Conservation (phyloP, 1,140 invertebrate species). For the Panulirus ornatus region DNA sequence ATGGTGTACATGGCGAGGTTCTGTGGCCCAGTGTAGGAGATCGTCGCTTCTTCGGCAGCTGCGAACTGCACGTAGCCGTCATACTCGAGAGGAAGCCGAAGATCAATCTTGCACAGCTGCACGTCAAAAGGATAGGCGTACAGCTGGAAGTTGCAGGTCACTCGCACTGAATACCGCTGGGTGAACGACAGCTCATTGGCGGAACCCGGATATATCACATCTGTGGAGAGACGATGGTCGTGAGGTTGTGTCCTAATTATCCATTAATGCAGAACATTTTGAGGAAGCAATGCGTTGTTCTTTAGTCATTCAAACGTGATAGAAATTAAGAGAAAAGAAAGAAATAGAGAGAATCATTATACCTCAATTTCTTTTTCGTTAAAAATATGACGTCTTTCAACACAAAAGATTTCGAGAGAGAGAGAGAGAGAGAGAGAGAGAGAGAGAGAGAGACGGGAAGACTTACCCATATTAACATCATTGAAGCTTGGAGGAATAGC, state of each 20-base stretch:
- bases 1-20: slow-evolving; percentile 43
- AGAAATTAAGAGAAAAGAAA: too few relatives aligned
- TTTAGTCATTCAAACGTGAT: too few relatives aligned
- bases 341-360: too few relatives aligned
- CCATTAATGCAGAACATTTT: too few relatives aligned
- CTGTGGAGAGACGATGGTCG: slow-evolving; percentile 4
- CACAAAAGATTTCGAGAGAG: too few relatives aligned
- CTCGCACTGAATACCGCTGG: slow-evolving; percentile 10
- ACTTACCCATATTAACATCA: slow-evolving; percentile 47
- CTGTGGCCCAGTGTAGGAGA: slow-evolving; percentile 43
- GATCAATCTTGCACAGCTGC: slow-evolving; percentile 33
- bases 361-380: too few relatives aligned
- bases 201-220: slow-evolving; percentile 19
- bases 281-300: too few relatives aligned
- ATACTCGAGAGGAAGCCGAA: slow-evolving; percentile 11
- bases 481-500: slow-evolving; percentile 29
- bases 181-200: background rate
- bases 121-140: slow-evolving; percentile 63
- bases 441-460: background rate
- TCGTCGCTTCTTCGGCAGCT: background rate
- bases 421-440: too few relatives aligned
- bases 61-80: background rate
- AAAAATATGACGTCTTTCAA: too few relatives aligned
- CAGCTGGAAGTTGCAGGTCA: slow-evolving; percentile 49
- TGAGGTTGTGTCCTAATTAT: too few relatives aligned